These are phyloP conservation scores for Cacatua alba DNA, from an alignment of 2,113 vertebrate genomes.

Conservation along the genomic window DNA sequence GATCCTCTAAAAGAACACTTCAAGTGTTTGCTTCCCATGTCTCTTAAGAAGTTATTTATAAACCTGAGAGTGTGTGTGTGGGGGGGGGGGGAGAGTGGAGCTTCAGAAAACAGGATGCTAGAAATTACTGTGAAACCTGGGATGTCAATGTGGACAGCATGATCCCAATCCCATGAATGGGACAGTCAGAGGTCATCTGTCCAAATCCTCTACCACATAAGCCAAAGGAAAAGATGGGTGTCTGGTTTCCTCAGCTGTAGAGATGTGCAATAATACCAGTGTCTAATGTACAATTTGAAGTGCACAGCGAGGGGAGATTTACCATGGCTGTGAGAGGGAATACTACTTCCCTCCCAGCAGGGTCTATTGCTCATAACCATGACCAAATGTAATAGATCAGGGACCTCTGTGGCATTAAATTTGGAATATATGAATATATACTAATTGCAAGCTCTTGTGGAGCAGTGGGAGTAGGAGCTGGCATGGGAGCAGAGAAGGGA, in stretches of 20 bases:
- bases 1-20: neutral
- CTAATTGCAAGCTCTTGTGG: neutral
- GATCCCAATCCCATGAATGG: conserved; percentile 34
- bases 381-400: neutral
- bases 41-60: conserved; percentile 17
- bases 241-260: neutral
- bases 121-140: neutral
- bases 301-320: neutral
- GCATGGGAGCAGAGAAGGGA: neutral
- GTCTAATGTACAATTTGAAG: neutral
- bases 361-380: neutral
- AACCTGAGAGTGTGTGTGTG: neutral
- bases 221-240: neutral
- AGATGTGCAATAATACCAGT: neutral
- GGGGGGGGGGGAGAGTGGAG: too few species aligned
- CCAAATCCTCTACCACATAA: neutral
- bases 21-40: neutral
- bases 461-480: neutral
- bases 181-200: neutral
- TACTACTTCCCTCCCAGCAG: neutral
- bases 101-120: too few species aligned
- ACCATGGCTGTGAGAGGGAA: neutral
- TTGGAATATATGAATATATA: neutral
- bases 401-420: neutral
- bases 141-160: neutral